Percentiles rank a stretch among this genome's conserved stretches.
phyloP scores from a whole-genome alignment of 2,797 vertebrate genomes.

The Gymnocypris eckloni region DNA sequence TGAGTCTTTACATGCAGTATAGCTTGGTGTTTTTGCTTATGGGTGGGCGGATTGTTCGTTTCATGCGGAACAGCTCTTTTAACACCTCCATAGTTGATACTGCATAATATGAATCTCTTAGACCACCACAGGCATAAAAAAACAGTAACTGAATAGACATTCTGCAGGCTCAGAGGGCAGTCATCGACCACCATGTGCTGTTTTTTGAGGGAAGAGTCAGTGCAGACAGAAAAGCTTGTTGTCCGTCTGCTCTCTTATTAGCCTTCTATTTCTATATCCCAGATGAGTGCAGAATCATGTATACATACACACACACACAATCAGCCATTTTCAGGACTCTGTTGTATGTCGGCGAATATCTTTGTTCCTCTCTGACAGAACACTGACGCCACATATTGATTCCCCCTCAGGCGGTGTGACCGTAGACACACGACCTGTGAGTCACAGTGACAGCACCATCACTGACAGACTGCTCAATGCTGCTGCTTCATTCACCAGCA shows the following conservation, averaged over 20 bases:
- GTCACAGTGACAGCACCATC: slow-evolving; percentile 6
- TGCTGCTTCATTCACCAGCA: neutral
- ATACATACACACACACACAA: neutral
- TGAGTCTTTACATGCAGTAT: slow-evolving; percentile 5
- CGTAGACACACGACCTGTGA: slow-evolving; percentile 13
- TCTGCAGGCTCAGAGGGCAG: slow-evolving; percentile 11
- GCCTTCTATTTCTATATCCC: neutral
- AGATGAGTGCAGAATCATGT: neutral
- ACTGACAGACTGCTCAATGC: neutral
- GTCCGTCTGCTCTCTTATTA: neutral
- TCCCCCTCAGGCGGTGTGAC: slow-evolving; percentile 31
- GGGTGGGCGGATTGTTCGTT: slow-evolving; percentile 1
- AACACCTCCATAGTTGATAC: neutral
- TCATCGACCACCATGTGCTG: neutral
- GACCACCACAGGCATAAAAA: slow-evolving; percentile 1
- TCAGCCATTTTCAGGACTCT: slow-evolving; percentile 6
- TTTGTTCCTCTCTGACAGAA: slow-evolving; percentile 40
- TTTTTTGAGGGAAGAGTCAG: neutral
- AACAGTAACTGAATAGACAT: neutral
- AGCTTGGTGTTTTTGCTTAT: neutral
- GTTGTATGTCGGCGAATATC: slow-evolving; percentile 10
- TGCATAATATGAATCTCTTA: slow-evolving; percentile 5
- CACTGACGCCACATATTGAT: slow-evolving; percentile 50
- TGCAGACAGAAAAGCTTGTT: neutral
- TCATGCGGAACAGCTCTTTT: slow-evolving; percentile 17